These are phyloP conservation scores for Aurelia aurita DNA, from an alignment of 30 jellyfish, hydroid and myxozoan species.

Conservation along the genomic window DNA sequence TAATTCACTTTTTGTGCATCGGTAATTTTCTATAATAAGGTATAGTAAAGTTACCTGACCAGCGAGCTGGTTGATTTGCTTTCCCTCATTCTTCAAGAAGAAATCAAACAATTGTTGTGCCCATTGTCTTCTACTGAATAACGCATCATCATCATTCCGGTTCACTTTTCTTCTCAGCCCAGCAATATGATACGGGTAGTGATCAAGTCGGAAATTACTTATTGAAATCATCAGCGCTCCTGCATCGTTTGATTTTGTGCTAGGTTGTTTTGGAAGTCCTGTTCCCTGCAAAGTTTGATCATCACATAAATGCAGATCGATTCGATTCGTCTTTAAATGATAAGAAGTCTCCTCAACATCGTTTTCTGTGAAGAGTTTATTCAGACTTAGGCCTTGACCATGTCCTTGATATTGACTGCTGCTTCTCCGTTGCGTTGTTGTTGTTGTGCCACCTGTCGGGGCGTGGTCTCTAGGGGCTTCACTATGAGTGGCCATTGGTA, in stretches of 20 bases:
- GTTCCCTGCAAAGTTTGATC: conserved; percentile 83
- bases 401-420: conserved; percentile 48
- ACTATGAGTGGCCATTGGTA: conserved; percentile 87
- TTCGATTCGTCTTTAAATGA: conserved; percentile 81
- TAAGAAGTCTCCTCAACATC: conserved; percentile 91
- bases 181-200: conserved; percentile 96
- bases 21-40: neutral
- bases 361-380: conserved; percentile 74
- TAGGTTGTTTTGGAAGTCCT: neutral
- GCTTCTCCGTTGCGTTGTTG: conserved; percentile 17
- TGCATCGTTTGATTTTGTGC: conserved; percentile 15
- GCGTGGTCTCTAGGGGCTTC: conserved; percentile 56
- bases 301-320: conserved; percentile 95
- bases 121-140: conserved; percentile 91
- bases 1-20: neutral
- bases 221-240: conserved; percentile 93
- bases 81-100: conserved; percentile 87
- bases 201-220: conserved; percentile 75
- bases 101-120: conserved; percentile 89
- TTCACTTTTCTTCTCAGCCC: conserved; percentile 72
- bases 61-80: conserved; percentile 35
- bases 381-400: conserved; percentile 52
- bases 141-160: conserved; percentile 76
- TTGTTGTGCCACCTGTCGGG: conserved; percentile 4
- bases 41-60: neutral